These are phyloP conservation scores for Oppia nitens DNA, from an alignment of 1,140 invertebrate genomes.

Conservation along the genomic window DNA sequence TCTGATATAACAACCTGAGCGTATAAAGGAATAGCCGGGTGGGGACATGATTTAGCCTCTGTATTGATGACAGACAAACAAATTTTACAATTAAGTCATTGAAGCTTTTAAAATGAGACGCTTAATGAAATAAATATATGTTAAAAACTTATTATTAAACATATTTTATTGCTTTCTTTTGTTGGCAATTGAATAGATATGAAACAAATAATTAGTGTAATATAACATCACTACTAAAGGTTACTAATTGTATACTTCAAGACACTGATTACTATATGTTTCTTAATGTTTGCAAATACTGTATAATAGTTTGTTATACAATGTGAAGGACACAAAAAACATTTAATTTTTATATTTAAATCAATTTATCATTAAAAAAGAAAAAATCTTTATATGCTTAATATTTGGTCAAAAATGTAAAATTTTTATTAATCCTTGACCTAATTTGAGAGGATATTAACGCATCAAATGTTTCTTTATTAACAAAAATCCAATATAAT, in stretches of 20 bases:
- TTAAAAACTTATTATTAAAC: too few species aligned
- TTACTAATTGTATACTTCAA: background rate
- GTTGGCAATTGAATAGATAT: too few species aligned
- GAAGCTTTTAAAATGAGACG: too few species aligned
- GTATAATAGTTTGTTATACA: background rate
- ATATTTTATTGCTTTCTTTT: too few species aligned
- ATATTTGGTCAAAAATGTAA: background rate
- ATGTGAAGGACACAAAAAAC: background rate
- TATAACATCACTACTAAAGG: background rate
- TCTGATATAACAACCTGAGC: constrained; percentile 41
- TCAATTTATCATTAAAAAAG: background rate
- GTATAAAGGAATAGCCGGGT: constrained; percentile 60
- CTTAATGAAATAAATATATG: too few species aligned
- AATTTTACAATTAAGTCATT: too few species aligned
- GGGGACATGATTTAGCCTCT: constrained; percentile 17
- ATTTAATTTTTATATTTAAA: background rate
- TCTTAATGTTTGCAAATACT: background rate
- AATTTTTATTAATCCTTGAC: background rate
- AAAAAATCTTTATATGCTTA: background rate
- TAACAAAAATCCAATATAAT: too few species aligned
- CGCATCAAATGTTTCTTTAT: too few species aligned
- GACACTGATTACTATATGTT: background rate
- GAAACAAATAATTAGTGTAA: background rate
- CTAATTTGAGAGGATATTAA: background rate
- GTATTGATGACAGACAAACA: background rate